phyloP scores from a whole-genome alignment of 2,888 invertebrate species.

The Chaetogeoica ovagalla region DNA sequence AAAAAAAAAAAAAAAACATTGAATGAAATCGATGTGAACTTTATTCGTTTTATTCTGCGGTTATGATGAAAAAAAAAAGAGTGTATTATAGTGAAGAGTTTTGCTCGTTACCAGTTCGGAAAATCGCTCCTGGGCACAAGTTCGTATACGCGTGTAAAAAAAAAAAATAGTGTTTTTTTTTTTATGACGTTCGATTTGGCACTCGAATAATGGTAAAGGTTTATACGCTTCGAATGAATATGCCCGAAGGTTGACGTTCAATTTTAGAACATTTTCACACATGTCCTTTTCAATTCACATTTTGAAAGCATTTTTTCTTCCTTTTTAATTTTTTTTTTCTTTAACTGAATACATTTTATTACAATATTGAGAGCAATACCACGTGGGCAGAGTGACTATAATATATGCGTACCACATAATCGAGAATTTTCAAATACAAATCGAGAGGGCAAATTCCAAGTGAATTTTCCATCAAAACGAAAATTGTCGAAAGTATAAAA shows the following conservation, averaged over 20 bases:
- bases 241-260: not conserved
- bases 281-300: not conserved
- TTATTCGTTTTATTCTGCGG: slow-evolving; percentile 1
- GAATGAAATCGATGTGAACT: not conserved
- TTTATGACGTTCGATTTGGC: not conserved
- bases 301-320: not conserved
- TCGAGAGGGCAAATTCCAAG: no score
- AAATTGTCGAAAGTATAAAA: no score
- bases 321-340: not conserved
- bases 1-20: not conserved
- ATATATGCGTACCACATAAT: no score
- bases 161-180: not conserved
- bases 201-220: not conserved
- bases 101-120: not conserved
- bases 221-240: not conserved
- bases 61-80: not conserved
- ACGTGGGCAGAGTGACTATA: no score
- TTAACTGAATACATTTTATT: not conserved
- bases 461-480: no score
- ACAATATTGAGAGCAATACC: no score
- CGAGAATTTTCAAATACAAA: no score
- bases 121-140: slow-evolving; percentile 28
- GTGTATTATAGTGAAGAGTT: not conserved
- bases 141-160: slow-evolving; percentile 27
- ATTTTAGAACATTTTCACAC: not conserved